These are phyloP conservation scores for Periparus ater DNA, from an alignment of 2,797 vertebrate genomes.

Conservation along the genomic window DNA sequence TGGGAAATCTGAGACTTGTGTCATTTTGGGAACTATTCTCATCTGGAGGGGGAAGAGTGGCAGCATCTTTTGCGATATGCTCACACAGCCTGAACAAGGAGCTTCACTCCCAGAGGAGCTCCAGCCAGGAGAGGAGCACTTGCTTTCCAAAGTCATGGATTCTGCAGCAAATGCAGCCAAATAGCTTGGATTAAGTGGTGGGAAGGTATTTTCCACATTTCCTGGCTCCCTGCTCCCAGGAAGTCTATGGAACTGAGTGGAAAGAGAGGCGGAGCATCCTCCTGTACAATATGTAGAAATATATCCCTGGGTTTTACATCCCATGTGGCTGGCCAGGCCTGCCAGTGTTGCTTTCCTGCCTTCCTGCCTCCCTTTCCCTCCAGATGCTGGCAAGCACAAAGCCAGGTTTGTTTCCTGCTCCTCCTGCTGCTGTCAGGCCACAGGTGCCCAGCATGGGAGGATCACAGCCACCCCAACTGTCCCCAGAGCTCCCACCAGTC, in stretches of 20 bases:
- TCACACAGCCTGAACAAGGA: neutral
- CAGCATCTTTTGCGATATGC: neutral
- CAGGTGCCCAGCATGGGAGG: neutral
- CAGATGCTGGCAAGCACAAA: neutral
- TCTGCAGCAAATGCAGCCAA: neutral
- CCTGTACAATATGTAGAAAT: neutral
- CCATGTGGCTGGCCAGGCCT: accelerated
- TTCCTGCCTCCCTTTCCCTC: neutral
- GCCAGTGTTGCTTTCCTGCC: neutral
- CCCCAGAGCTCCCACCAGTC: neutral
- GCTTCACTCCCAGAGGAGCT: neutral
- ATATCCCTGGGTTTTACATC: neutral
- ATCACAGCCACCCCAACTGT: accelerated
- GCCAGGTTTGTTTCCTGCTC: neutral
- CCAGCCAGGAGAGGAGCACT: neutral
- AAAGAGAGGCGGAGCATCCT: neutral
- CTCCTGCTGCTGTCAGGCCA: neutral
- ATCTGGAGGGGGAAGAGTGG: neutral
- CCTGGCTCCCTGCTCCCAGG: neutral
- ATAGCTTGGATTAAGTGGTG: neutral
- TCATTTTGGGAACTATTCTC: neutral
- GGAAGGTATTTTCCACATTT: neutral
- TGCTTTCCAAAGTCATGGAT: neutral
- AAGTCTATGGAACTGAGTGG: accelerated
- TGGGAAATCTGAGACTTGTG: neutral